These are phyloP conservation scores for Xylocopa sonorina DNA, from an alignment of 1,140 invertebrate genomes.

Conservation along the genomic window DNA sequence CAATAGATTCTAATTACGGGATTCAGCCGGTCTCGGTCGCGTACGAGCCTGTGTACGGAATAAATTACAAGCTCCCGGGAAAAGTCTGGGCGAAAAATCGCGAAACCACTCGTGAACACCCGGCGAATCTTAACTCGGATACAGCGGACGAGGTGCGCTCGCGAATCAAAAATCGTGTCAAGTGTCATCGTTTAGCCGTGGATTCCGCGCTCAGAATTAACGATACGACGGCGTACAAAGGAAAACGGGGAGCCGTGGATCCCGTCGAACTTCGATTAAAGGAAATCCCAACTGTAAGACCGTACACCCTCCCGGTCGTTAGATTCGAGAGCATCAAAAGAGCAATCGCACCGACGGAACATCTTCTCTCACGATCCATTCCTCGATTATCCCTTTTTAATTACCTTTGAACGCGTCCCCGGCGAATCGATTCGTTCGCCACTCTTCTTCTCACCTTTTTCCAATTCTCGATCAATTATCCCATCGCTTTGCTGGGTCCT, in stretches of 20 bases:
- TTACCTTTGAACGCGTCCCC: not conserved
- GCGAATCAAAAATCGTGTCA: conserved; percentile 14
- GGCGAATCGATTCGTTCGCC: not conserved
- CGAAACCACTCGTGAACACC: not conserved
- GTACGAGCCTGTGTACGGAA: too few species aligned
- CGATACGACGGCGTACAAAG: conserved; percentile 20
- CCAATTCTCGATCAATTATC: not conserved
- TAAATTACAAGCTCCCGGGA: too few species aligned
- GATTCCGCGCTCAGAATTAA: not conserved
- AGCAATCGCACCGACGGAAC: conserved; percentile 12
- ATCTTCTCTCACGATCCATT: not conserved
- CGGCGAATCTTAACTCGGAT: not conserved
- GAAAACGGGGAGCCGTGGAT: not conserved
- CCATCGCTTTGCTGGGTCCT: not conserved
- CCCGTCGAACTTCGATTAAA: conserved; percentile 25
- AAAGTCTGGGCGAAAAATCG: too few species aligned
- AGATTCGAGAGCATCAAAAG: conserved; percentile 24
- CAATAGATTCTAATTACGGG: too few species aligned
- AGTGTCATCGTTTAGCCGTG: not conserved
- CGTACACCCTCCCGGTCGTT: not conserved
- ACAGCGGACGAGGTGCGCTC: not conserved
- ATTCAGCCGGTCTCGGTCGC: too few species aligned
- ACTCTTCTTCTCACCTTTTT: not conserved
- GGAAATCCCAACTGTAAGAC: conserved; percentile 18
- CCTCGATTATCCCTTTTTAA: conserved; percentile 17